Conservation (phyloP, 1,140 invertebrate species). For the Drosophila pectinifera region DNA sequence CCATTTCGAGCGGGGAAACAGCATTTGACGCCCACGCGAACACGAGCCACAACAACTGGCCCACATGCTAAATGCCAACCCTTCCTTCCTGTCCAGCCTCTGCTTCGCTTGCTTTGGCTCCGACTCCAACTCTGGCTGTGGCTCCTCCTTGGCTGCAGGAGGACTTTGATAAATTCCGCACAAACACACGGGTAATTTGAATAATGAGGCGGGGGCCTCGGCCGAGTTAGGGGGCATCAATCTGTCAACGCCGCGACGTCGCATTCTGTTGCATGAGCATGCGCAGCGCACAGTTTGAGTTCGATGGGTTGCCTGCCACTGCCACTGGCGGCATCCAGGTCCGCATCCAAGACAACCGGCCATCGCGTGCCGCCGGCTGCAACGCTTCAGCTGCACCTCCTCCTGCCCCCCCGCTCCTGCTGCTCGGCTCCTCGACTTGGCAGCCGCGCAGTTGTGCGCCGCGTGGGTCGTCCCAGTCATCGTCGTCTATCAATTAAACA, state of each 20-base stretch:
- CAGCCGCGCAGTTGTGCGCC: slow-evolving; percentile 47
- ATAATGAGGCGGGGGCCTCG: slow-evolving; percentile 75
- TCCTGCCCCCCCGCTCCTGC: slow-evolving; percentile 44
- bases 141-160: slow-evolving; percentile 28
- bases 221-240: slow-evolving; percentile 76
- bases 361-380: slow-evolving; percentile 44
- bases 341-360: slow-evolving; percentile 28
- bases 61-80: slow-evolving; percentile 40
- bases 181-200: slow-evolving; percentile 76
- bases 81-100: slow-evolving; percentile 5
- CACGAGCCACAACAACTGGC: slow-evolving; percentile 36
- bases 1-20: slow-evolving; percentile 41
- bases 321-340: slow-evolving; percentile 57
- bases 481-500: slow-evolving; percentile 79
- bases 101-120: not conserved
- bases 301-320: slow-evolving; percentile 79
- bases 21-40: slow-evolving; percentile 71
- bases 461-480: slow-evolving; percentile 67
- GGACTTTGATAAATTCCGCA: slow-evolving; percentile 82
- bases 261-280: slow-evolving; percentile 77
- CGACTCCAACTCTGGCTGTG: no score
- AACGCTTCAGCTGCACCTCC: slow-evolving; percentile 17
- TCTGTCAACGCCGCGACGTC: slow-evolving; percentile 77
- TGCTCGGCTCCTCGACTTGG: slow-evolving; percentile 32
- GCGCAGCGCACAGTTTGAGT: slow-evolving; percentile 80